Base-by-base conservation (phyloP, 2,113 vertebrate genomes). In the Anser brachyrhynchus region DNA sequence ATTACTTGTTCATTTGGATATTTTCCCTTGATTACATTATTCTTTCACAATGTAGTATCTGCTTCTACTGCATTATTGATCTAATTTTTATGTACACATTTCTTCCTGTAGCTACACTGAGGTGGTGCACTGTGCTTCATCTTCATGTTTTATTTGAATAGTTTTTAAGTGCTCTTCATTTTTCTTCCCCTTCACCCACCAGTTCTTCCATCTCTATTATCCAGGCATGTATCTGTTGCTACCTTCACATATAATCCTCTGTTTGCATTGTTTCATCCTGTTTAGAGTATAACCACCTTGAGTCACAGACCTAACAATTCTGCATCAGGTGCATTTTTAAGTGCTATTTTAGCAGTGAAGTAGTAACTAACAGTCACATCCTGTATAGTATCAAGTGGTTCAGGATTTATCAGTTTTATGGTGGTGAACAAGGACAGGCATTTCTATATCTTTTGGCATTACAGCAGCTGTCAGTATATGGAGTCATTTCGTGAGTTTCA, bases 21-120 rank as follows among this genome's bases (percentile, higher is more conserved):
- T 82, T 91, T 78, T 78, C 35, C 16, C 29, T 49, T 82, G 87
- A 96, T 87, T 91, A 57, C 66, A 29, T 87, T 92, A 61, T 67
- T 89, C 58, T 92, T 78, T 74, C 70, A 81, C 28, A 37, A 39
- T 22, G 25, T 59, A 55, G 19, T 61, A 26, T 89, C 49, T 89
- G 19, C 18, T 78, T 89, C 41, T 70, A 58, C 16, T 41, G 22
- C 15, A 80, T 22, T 52, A 33, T 81, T 59, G n/a, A 72, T 67
- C 52, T 41, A 35, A 64, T 12, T 41, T 84, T 1, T 72, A 22
- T n/a, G 28, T n/a, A 17, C 22, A 21, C 51, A 8, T 18, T 86
- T 83, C n/a, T 78, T 67, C 16, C 18, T 49, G 1, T 41, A 37
- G 44, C 33, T 77, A 11, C 31, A 23, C 9, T 5, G 10, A 11